Percentiles rank a stretch among this genome's conserved stretches.
phyloP scores from a whole-genome alignment of 2,888 invertebrate species.

The Strigamia crassipes region DNA sequence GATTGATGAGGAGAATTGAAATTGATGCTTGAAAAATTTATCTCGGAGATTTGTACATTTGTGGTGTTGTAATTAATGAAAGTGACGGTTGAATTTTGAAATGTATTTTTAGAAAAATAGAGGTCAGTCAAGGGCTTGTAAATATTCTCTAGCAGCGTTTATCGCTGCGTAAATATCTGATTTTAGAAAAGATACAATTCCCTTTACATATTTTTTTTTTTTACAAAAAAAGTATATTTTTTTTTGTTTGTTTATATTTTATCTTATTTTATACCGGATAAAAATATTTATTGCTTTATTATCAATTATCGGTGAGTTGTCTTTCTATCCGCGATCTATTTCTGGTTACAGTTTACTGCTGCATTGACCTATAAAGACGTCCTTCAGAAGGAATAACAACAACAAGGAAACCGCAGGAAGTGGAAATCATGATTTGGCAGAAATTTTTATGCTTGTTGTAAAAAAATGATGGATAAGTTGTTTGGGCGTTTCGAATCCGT shows the following conservation, averaged over 20 bases:
- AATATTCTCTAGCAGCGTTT: background rate
- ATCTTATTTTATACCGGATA: background rate
- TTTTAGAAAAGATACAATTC: background rate
- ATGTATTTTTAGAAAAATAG: background rate
- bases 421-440: too few species aligned
- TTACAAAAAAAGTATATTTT: background rate
- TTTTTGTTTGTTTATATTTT: background rate
- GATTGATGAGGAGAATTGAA: slow-evolving; percentile 1
- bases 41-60: background rate
- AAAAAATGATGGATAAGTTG: too few species aligned
- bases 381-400: too few species aligned
- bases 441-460: too few species aligned
- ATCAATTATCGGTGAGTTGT: too few species aligned
- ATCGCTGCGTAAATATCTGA: background rate
- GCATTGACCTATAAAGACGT: too few species aligned
- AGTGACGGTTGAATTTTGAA: background rate
- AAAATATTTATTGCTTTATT: too few species aligned
- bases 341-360: too few species aligned
- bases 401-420: too few species aligned
- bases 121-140: background rate
- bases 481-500: too few species aligned
- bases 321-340: too few species aligned
- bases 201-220: background rate
- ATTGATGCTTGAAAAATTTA: slow-evolving; percentile 3
- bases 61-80: slow-evolving; percentile 10